These are phyloP conservation scores for Gerris lacustris DNA, from an alignment of 2,888 invertebrate genomes.

Conservation along the genomic window DNA sequence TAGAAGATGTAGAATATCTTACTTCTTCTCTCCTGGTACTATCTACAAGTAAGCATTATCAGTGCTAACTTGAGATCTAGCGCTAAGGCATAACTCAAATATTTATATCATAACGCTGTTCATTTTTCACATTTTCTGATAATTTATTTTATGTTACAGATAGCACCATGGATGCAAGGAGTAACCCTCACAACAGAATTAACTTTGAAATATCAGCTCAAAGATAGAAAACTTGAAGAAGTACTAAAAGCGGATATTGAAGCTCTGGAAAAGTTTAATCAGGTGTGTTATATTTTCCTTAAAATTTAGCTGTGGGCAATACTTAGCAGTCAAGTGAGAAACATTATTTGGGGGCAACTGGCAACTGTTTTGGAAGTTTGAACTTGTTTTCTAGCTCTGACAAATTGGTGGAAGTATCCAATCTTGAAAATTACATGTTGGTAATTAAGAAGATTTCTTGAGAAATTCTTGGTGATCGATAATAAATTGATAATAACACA, in stretches of 20 bases:
- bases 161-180: slow-evolving; percentile 54
- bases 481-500: no score
- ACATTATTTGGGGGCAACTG: not conserved
- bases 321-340: no score
- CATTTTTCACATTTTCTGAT: not conserved
- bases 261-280: slow-evolving; percentile 43
- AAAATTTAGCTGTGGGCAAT: not conserved
- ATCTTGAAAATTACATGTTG: no score
- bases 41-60: no score
- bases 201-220: slow-evolving; percentile 56
- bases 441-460: no score
- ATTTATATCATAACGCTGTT: no score
- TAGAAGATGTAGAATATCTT: no score
- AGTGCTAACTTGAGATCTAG: no score
- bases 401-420: no score
- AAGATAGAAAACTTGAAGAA: slow-evolving; percentile 45
- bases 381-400: not conserved
- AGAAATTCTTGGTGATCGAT: no score
- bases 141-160: slow-evolving; percentile 16
- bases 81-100: no score
- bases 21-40: no score
- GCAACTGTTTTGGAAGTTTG: not conserved
- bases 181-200: slow-evolving; percentile 53
- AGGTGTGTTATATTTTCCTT: slow-evolving; percentile 37
- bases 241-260: slow-evolving; percentile 50